Evolutionary conservation across 2,888 invertebrate species (phyloP), one percentile per base, ranked within the genome.

Genomic region (Busseola fusca): DNA sequence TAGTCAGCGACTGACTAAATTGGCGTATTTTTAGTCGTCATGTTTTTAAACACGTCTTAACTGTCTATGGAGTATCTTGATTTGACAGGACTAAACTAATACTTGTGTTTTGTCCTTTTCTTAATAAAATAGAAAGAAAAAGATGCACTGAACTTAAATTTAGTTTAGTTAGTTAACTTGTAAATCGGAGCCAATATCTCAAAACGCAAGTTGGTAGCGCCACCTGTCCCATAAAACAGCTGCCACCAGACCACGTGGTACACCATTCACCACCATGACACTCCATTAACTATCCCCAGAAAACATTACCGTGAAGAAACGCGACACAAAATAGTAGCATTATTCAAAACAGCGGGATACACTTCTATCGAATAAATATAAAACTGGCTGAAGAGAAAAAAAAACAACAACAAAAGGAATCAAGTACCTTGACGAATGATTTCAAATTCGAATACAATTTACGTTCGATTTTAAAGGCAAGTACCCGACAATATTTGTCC

Each of bases 341-440:
- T 76, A 70, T 74, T 72, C 50, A 77, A 78, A 84, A 82, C 84
- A 75, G 82, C 74, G 69, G 80, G 83, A 64, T 40, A 74, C 54
- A 66, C 54, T 69, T 72, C 78, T n/a, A 75, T 34, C 76, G 80
- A 82, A 86, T 83, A 83, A 83, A 89, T 90, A 90, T 78, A 85
- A 87, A 81, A 86, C 85, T 87, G 87, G 87, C 90, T 40, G 45
- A 10, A 12, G 10, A 89, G 72, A 85, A 65, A 52, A 58, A 69
- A 87, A 82, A 76, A 79, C 83, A n/a, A n/a, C 71, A 52, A 88
- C 89, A 91, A 91, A 84, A 84, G 79, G 81, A 71, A 63, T 81
- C 82, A 89, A 92, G 88, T 87, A 91, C 92, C 93, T 91, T 93
- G 91, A 92, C 93, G 93, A 93, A 94, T 93, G 87, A 88, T 85